phyloP scores from a whole-genome alignment of 2,113 vertebrate species.

The Leucopsar rothschildi region DNA sequence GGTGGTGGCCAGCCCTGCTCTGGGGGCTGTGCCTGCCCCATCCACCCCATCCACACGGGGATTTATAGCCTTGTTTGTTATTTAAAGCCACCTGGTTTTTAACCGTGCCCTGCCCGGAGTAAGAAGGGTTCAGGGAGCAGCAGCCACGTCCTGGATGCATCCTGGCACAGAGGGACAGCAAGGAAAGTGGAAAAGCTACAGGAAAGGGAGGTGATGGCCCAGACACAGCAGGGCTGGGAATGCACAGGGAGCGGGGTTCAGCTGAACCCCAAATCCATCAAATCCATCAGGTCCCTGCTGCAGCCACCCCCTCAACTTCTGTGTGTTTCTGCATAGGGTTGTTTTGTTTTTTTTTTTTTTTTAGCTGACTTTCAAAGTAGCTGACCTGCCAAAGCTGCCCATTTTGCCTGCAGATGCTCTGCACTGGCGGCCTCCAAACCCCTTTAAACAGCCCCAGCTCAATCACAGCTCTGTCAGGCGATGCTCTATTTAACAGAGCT shows the following conservation, averaged over 20 bases:
- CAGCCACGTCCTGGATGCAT: fast-evolving
- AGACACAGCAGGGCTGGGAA: background rate
- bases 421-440: constrained; percentile 31
- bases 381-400: background rate
- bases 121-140: background rate
- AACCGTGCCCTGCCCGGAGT: background rate
- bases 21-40: no score
- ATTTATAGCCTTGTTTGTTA: background rate
- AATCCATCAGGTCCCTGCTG: background rate
- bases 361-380: background rate
- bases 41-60: fast-evolving
- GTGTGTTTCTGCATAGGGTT: background rate
- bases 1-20: background rate
- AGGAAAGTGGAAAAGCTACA: background rate
- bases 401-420: constrained; percentile 42
- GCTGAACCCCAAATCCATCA: background rate
- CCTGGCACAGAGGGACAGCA: background rate
- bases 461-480: constrained; percentile 56
- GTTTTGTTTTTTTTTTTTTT: no score
- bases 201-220: background rate
- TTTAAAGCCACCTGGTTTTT: background rate
- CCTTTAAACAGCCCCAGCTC: constrained; percentile 34
- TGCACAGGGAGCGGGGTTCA: background rate
- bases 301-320: background rate
- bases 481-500: constrained; percentile 62